Percentiles rank a stretch among this genome's conserved stretches.
Evolutionary conservation across 35 echinoderm and acorn worm species (phyloP).

Genomic region (Amphiura filiformis): DNA sequence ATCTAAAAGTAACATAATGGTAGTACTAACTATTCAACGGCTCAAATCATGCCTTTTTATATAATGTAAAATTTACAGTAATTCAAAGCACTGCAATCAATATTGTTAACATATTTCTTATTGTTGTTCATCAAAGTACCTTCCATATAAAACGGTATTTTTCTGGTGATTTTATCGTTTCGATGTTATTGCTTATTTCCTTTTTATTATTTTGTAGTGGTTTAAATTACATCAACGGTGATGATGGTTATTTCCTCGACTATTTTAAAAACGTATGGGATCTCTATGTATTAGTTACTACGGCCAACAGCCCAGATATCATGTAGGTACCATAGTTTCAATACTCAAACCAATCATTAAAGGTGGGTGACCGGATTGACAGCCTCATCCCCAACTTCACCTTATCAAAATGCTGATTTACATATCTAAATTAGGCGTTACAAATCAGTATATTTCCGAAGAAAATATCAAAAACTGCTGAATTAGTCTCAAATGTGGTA

Average conservation of each 20-base stretch:
- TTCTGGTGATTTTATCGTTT: no score
- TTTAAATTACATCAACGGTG: conserved; percentile 47
- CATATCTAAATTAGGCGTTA: no score
- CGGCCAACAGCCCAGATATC: conserved; percentile 98
- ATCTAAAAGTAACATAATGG: not conserved
- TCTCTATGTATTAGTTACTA: conserved; percentile 89
- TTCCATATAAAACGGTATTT: no score
- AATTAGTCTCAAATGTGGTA: no score
- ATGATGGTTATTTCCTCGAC: conserved; percentile 55
- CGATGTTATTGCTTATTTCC: not conserved
- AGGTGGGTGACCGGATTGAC: not conserved
- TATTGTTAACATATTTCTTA: conserved; percentile 10
- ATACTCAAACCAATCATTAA: not conserved
- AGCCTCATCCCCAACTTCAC: no score
- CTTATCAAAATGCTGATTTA: not conserved
- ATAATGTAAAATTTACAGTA: no score
- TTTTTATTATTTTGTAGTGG: conserved; percentile 47
- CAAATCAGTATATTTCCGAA: no score
- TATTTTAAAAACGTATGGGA: conserved; percentile 96
- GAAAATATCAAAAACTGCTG: no score
- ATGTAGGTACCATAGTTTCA: conserved; percentile 77
- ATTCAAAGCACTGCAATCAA: no score
- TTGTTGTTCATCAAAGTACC: no score
- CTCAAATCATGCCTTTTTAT: no score
- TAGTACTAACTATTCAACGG: no score